A percentile compares a stretch with the other conserved stretches of the same genome.
These are phyloP conservation scores for Hemistola chrysoprasaria DNA, from an alignment of 2,888 invertebrate genomes.

Conservation along the genomic window DNA sequence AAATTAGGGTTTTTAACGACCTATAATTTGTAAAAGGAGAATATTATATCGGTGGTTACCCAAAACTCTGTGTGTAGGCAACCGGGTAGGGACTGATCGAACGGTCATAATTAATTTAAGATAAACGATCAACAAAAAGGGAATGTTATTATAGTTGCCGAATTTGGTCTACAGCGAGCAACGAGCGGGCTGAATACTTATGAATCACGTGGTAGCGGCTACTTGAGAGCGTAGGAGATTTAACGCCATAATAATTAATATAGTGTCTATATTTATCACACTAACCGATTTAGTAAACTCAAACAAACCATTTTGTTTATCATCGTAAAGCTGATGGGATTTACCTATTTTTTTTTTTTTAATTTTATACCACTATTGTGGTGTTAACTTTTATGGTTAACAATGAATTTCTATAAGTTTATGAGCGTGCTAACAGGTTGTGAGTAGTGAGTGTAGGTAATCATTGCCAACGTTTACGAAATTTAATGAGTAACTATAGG, in stretches of 20 bases:
- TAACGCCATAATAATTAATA: constrained; percentile 28
- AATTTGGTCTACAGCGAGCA: constrained; percentile 48
- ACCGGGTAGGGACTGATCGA: constrained; percentile 21
- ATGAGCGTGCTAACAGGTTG: constrained; percentile 25
- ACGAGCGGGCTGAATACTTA: constrained; percentile 29
- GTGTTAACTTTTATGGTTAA: constrained; percentile 6
- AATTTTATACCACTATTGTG: constrained; percentile 23
- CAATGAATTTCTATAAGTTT: constrained; percentile 21
- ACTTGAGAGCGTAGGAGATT: constrained; percentile 54
- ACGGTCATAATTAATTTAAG: constrained; percentile 41
- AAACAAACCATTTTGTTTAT: constrained; percentile 25
- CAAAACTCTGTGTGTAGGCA: constrained; percentile 21
- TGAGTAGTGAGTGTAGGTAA: constrained; percentile 7
- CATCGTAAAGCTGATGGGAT: too few species aligned
- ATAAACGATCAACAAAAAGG: constrained; percentile 56
- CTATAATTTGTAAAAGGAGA: constrained; percentile 33
- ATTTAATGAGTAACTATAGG: not conserved
- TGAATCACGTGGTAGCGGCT: constrained; percentile 48
- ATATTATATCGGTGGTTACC: constrained; percentile 28
- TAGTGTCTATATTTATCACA: constrained; percentile 24
- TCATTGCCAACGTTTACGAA: constrained; percentile 3
- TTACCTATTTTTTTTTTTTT: too few species aligned
- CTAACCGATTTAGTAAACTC: constrained; percentile 12
- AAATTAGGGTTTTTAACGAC: constrained; percentile 32
- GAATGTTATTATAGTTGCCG: constrained; percentile 62